Conservation (phyloP, 2,888 invertebrate genomes). For the Machimus rusticus region DNA sequence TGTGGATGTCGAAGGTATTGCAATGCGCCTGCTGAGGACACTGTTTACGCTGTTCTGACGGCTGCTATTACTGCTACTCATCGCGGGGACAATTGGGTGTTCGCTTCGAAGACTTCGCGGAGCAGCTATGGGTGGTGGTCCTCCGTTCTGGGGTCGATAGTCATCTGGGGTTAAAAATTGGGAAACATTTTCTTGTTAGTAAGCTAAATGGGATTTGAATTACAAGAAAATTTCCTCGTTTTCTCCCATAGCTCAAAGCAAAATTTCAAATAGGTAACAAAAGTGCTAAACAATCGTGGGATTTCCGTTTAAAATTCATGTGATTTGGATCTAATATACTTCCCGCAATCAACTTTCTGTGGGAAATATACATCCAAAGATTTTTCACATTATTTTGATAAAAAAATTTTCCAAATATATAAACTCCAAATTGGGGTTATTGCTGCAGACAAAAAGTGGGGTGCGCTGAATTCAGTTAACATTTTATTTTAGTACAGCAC, state of each 20-base stretch:
- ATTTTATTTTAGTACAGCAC: no score
- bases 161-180: constrained; percentile 34
- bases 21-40: constrained; percentile 15
- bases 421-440: no score
- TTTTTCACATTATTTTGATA: no score
- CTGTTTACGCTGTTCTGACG: not conserved
- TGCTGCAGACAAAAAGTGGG: no score
- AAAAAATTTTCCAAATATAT: no score
- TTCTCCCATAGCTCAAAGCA: not conserved
- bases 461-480: no score
- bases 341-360: not conserved
- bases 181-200: not conserved
- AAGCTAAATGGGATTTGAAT: not conserved
- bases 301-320: not conserved
- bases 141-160: constrained; percentile 38
- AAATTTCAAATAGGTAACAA: not conserved
- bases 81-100: not conserved
- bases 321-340: not conserved
- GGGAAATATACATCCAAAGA: no score
- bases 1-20: not conserved
- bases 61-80: not conserved
- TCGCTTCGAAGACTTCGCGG: constrained; percentile 2
- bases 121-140: not conserved
- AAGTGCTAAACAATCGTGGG: no score
- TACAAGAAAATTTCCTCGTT: not conserved